Evolutionary conservation across 2,797 vertebrate species (phyloP).

Genomic region (Delichon dasypus): DNA sequence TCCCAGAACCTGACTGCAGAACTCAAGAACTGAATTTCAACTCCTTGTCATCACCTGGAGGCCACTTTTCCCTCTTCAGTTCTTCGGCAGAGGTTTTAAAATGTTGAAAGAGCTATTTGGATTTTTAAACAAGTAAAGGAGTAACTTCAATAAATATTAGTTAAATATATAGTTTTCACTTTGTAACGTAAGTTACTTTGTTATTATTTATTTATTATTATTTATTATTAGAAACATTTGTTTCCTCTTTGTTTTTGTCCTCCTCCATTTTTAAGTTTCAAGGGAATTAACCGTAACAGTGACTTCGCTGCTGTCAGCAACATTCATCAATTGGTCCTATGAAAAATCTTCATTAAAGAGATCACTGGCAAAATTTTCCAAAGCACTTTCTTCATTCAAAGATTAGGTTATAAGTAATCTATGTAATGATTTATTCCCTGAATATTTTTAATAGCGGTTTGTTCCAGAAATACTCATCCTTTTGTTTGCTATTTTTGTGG

Average conservation of each 20-base stretch:
- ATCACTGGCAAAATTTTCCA: neutral
- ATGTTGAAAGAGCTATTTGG: neutral
- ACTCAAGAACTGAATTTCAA: neutral
- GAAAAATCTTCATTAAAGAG: neutral
- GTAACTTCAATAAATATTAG: neutral
- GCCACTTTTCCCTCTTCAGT: neutral
- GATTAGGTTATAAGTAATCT: neutral
- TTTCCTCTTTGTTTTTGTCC: neutral
- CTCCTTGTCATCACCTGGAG: neutral
- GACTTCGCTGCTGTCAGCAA: neutral
- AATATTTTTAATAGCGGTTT: neutral
- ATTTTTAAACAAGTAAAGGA: neutral
- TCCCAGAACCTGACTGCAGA: neutral
- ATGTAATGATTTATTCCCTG: neutral
- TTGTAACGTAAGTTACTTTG: neutral
- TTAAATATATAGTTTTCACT: neutral
- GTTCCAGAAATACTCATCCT: neutral
- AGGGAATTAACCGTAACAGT: neutral
- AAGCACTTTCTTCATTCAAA: neutral
- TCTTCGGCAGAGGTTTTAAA: neutral
- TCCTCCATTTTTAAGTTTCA: neutral
- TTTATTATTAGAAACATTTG: neutral
- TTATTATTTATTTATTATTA: too few species aligned
- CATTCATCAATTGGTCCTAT: neutral
- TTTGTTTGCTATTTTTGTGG: neutral